phyloP scores from a whole-genome alignment of 2,113 vertebrate species.

The Stigmatopora argus region DNA sequence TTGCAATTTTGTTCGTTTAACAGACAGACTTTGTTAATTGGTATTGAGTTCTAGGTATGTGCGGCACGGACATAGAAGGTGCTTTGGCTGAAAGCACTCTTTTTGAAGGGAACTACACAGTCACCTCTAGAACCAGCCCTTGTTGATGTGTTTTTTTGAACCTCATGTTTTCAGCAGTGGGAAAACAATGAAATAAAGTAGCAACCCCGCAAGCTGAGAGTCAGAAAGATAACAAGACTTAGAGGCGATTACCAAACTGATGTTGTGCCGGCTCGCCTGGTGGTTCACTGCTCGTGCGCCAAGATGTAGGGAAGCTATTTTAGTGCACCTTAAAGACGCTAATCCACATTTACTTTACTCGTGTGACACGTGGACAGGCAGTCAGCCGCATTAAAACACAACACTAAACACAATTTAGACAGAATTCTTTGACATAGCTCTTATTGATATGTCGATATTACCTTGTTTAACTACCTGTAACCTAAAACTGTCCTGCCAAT shows the following conservation, averaged over 20 bases:
- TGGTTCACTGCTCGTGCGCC: constrained; percentile 21
- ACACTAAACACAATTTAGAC: neutral
- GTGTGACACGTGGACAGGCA: neutral
- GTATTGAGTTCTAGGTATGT: no score
- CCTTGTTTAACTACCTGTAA: neutral
- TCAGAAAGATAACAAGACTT: constrained; percentile 37
- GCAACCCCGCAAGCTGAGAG: constrained; percentile 22
- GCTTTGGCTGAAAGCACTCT: no score
- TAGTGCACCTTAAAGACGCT: constrained; percentile 31
- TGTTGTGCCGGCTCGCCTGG: constrained; percentile 15
- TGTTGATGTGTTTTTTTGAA: no score
- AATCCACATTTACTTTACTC: constrained; percentile 40
- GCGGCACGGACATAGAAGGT: no score
- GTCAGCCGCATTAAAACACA: neutral
- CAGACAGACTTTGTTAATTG: no score
- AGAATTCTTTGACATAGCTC: neutral
- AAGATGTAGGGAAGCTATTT: constrained; percentile 43
- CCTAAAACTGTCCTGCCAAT: constrained; percentile 11
- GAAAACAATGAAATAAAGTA: constrained; percentile 9
- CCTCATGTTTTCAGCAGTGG: constrained; percentile 23
- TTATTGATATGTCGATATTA: neutral
- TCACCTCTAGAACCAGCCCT: no score
- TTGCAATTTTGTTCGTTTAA: no score
- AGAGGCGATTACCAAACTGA: constrained; percentile 43
- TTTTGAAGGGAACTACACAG: no score